Conservation (phyloP, 2,113 vertebrate genomes). For the Miniopterus natalensis region DNA sequence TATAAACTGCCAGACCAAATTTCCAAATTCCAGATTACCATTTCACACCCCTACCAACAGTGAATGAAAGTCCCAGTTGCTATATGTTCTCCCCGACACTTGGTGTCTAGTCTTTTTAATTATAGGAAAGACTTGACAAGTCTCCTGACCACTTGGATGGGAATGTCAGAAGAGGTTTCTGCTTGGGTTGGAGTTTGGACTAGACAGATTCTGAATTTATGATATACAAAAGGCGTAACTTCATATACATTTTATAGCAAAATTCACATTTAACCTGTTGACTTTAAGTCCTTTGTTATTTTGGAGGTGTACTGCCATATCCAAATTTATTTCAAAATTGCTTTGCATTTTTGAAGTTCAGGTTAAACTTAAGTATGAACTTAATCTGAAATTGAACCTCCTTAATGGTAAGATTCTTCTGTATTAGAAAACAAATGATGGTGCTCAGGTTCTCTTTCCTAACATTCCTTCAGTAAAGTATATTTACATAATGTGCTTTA, state of each 20-base stretch:
- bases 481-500: background rate
- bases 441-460: background rate
- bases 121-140: background rate
- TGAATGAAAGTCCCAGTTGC: background rate
- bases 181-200: background rate
- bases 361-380: background rate
- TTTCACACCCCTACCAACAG: background rate
- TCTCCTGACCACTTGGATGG: background rate
- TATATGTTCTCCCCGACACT: background rate
- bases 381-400: slow-evolving; percentile 40
- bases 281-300: background rate
- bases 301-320: background rate
- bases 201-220: slow-evolving; percentile 37
- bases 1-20: slow-evolving; percentile 54
- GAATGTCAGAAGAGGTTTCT: slow-evolving; percentile 22
- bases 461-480: background rate
- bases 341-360: slow-evolving; percentile 52
- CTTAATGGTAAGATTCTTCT: background rate
- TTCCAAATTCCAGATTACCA: slow-evolving; percentile 41
- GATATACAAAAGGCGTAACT: background rate
- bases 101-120: background rate
- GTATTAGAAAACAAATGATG: background rate
- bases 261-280: background rate
- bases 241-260: background rate
- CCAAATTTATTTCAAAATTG: slow-evolving; percentile 39